Evolutionary conservation across 2,113 vertebrate species (phyloP).

Genomic region (Psammodynastes pulverulentus): DNA sequence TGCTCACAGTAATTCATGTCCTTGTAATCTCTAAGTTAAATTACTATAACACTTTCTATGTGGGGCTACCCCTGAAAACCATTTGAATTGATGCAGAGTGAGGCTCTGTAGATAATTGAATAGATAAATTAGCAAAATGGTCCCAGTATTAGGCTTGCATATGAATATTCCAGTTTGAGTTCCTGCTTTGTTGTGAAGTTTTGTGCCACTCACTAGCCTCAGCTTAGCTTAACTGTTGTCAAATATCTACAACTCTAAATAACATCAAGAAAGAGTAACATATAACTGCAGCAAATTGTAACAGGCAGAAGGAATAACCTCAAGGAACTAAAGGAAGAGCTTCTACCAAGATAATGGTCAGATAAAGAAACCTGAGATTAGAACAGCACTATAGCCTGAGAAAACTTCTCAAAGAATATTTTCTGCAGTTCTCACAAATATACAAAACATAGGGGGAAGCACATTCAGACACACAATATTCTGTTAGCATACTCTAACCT

Average conservation of each 20-base stretch:
- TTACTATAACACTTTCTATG: no score
- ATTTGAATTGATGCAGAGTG: no score
- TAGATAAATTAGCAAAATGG: background rate
- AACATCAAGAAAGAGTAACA: background rate
- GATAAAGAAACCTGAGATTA: background rate
- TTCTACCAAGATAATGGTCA: background rate
- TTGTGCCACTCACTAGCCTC: background rate
- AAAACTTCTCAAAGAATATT: background rate
- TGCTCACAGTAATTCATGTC: no score
- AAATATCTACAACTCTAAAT: background rate
- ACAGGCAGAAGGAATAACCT: background rate
- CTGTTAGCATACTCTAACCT: background rate
- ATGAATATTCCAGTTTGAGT: background rate
- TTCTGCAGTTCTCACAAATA: background rate
- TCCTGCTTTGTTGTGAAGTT: background rate
- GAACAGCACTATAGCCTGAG: background rate
- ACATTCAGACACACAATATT: background rate
- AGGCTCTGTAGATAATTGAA: background rate
- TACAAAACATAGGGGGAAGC: background rate
- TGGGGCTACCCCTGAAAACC: no score
- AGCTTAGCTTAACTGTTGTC: background rate
- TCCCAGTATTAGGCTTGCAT: background rate
- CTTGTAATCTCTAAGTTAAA: no score
- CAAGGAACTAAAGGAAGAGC: background rate
- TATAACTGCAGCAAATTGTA: background rate